Evolutionary conservation across 23 tunicate genomes (phyloP), one percentile per base, ranked within the genome.

Genomic region (Clavelina lepadiformis): DNA sequence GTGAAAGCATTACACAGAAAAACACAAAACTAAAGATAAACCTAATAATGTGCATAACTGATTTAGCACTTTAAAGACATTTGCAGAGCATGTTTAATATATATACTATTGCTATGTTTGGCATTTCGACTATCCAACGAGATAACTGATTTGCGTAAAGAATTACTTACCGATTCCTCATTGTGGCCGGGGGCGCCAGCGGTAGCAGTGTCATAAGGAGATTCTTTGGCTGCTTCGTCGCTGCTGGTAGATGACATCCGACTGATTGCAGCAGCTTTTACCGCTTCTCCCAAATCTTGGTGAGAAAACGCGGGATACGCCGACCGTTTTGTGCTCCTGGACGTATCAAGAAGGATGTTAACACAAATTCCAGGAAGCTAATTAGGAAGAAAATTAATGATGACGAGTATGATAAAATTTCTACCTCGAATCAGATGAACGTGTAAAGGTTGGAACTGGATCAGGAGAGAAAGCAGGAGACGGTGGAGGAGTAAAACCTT

Each of bases 281-380:
- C 91, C 15, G 80, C 81, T 34, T 74, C 91, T 3, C 91, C 91
- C 3, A 82, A 57, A 26, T 74, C 91, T n/a, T 77, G 75, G 31
- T 74, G 81, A 11, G 91, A 82, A 18, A 74, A 46, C 2, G 58
- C n/a, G 2, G 84, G 84, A 35, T 28, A 54, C 35, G 72, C 34
- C 5, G 27, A 46, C 11, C 72, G 32, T 46, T 46, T 66, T 3
- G 22, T 11, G 69, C 24, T 13, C 69, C 38, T n/a, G n/a, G n/a
- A n/a, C n/a, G n/a, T n/a, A n/a, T n/a, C n/a, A n/a, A n/a, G n/a
- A n/a, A n/a, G n/a, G n/a, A n/a, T n/a, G n/a, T n/a, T n/a, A n/a
- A n/a, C n/a, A n/a, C n/a, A n/a, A n/a, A n/a, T n/a, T n/a, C n/a
- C n/a, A n/a, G n/a, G n/a, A n/a, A n/a, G n/a, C n/a, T n/a, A n/a